Evolutionary conservation across 1,140 invertebrate species (phyloP).

Genomic region (Ceratosolen fusciceps): DNA sequence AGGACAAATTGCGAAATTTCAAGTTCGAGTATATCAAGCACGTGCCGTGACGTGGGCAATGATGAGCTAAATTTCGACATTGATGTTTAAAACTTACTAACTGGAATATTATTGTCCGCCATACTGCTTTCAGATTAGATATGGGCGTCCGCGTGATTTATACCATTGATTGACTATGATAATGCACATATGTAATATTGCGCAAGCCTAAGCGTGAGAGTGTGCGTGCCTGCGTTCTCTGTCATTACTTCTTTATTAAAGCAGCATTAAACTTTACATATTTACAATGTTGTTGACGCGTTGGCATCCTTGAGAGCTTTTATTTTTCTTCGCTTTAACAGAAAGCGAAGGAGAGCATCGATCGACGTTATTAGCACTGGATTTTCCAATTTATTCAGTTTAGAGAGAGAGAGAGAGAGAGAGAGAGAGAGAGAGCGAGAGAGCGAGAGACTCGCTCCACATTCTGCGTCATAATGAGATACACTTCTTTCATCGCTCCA

Average conservation of each 20-base stretch:
- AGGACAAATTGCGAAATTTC: constrained; percentile 10
- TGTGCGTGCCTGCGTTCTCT: too few species aligned
- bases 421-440: too few species aligned
- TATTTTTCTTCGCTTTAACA: not conserved
- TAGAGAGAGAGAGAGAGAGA: too few species aligned
- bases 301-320: too few species aligned
- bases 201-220: too few species aligned
- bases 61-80: constrained; percentile 10
- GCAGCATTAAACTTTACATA: not conserved
- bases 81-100: not conserved
- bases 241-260: not conserved
- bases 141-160: not conserved
- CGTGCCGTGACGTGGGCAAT: not conserved
- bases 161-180: not conserved
- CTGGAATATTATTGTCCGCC: not conserved
- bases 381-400: not conserved
- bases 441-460: too few species aligned
- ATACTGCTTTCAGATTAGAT: constrained; percentile 1
- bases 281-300: not conserved
- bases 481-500: too few species aligned
- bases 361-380: not conserved
- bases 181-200: not conserved
- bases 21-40: not conserved
- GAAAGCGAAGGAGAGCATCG: not conserved
- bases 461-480: too few species aligned